Evolutionary conservation across 2,888 invertebrate species (phyloP), one percentile per base, ranked within the genome.

Genomic region (Hoplodrina blanda): DNA sequence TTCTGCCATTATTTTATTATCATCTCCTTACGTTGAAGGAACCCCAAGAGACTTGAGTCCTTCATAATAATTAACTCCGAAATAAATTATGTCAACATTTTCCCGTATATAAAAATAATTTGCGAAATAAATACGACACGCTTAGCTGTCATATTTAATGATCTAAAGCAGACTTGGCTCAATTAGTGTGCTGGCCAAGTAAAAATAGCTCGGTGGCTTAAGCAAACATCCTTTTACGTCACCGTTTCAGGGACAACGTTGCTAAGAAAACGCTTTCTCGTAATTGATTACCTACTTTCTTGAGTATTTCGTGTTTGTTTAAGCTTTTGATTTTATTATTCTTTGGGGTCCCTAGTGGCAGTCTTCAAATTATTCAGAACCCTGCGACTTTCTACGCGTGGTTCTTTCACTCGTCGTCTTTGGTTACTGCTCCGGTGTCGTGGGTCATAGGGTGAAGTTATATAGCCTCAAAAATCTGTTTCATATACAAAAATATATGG

Each of bases 191-290:
- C 69, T 71, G 71, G 69, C 57, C 61, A 70, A 76, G 86, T 87
- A 88, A 86, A 90, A 89, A 91, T 90, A 90, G 85, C 81, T 66
- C 68, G 44, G 77, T 63, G 76, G 78, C 79, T 83, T 83, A 82
- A 81, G 72, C 82, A 88, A 90, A 90, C 89, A 90, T 89, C 88
- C 88, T 87, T 88, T 90, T 90, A 90, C 92, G 92, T 91, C 91
- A 91, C 59, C 41, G 62, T 69, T 63, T 78, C 76, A 80, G 79
- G 81, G 82, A 78, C 78, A 76, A 69, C 41, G 62, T 46, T 54
- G 69, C 66, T 70, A 69, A 67, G 61, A 74, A 72, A 64, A 61
- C 71, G 55, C 57, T 66, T 64, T 74, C 68, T 67, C 37, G 53
- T 74, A 73, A 73, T 78, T 77, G 68, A 83, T 80, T 52, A 72